Evolutionary conservation across 2,113 vertebrate genomes (phyloP).

Genomic region (Oncorhynchus kisutch): DNA sequence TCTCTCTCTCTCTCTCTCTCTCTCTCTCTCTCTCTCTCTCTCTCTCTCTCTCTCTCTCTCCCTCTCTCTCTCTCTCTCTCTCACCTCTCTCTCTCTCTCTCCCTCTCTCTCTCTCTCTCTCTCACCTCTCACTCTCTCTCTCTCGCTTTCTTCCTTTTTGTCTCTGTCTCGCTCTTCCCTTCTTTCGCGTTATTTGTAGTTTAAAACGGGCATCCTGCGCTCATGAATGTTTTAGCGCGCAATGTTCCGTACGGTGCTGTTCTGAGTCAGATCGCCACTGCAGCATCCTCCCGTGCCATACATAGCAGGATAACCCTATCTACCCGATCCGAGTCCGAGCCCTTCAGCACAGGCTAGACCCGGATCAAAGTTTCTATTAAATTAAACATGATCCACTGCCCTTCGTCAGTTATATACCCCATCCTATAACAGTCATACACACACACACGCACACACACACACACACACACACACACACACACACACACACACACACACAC

Average conservation of each 20-base stretch:
- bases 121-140: background rate
- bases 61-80: background rate
- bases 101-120: background rate
- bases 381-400: constrained; percentile 30
- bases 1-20: background rate
- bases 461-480: background rate
- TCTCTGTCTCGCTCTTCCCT: constrained; percentile 3
- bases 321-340: background rate
- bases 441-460: background rate
- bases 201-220: constrained; percentile 3
- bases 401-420: constrained; percentile 24
- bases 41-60: too few relatives aligned
- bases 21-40: background rate
- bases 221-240: constrained; percentile 66
- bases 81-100: background rate
- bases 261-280: constrained; percentile 64
- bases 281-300: constrained; percentile 63
- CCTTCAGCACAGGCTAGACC: constrained; percentile 25
- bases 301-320: constrained; percentile 34
- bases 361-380: constrained; percentile 61
- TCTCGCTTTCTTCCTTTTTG: background rate
- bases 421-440: background rate
- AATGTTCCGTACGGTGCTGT: constrained; percentile 58
- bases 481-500: constrained; percentile 4
- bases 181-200: constrained; percentile 16